Evolutionary conservation across 2,888 invertebrate genomes (phyloP).

Genomic region (Drosophila robusta): DNA sequence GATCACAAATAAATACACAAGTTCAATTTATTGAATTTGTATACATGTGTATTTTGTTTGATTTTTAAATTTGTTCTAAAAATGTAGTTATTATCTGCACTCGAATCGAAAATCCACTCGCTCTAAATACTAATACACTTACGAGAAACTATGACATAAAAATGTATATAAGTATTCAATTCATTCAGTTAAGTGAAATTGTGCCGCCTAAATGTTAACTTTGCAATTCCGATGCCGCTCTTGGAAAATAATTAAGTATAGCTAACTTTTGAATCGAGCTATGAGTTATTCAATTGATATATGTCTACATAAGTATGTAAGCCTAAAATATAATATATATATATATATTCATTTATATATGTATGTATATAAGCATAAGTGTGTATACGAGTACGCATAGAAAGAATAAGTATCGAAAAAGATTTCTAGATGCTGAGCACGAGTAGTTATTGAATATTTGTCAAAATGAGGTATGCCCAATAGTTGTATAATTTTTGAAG

Average conservation of each 20-base stretch:
- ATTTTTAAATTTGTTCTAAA: constrained; percentile 32
- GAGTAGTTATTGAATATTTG: constrained; percentile 15
- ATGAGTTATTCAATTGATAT: constrained; percentile 31
- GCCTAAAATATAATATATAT: constrained; percentile 12
- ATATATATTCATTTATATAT: constrained; percentile 6
- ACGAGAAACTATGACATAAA: constrained; percentile 23
- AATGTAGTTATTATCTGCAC: constrained; percentile 49
- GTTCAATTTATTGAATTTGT: constrained; percentile 5
- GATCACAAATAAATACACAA: not conserved
- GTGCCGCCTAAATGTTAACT: constrained; percentile 82
- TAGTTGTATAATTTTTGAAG: too few species aligned
- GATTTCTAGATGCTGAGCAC: constrained; percentile 39
- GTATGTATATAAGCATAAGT: constrained; percentile 6
- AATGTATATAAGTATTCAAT: constrained; percentile 46
- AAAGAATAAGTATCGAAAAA: constrained; percentile 19
- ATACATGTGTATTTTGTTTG: constrained; percentile 37
- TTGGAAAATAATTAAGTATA: constrained; percentile 29
- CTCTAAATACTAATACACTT: constrained; percentile 47
- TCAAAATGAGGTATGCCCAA: constrained; percentile 23
- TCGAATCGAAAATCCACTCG: constrained; percentile 42
- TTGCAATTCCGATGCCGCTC: constrained; percentile 52
- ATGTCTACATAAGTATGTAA: constrained; percentile 33
- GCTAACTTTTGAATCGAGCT: constrained; percentile 30
- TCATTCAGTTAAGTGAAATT: constrained; percentile 74
- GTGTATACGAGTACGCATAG: constrained; percentile 8